Evolutionary conservation across 2,797 vertebrate species (phyloP), one percentile per base, ranked within the genome.

Genomic region (Gambusia yucatana): DNA sequence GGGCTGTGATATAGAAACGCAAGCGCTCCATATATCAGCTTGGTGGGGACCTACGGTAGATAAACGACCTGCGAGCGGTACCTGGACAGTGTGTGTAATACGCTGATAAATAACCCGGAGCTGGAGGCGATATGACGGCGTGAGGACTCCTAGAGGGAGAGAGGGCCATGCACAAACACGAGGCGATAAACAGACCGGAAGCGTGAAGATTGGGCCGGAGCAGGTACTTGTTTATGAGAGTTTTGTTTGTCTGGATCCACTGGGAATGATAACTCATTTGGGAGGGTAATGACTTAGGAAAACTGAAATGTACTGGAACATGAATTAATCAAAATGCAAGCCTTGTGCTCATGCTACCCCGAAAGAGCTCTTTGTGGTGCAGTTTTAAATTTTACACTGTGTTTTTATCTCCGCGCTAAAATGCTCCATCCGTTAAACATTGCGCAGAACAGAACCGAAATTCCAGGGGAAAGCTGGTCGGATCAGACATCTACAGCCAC

Each of bases 221-320:
- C 63, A 46, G 4, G 13, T 72, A 61, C 77, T 85, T 55, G 63
- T 87, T 84, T 82, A 43, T 71, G 39, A 78, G 75, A 74, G 69
- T 80, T 78, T 74, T 75, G 82, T 90, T 89, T 84, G 79, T 82
- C 78, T 84, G 87, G 82, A 81, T 81, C 79, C 80, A 48, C 73
- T 0, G 65, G 84, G 85, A 91, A 81, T 11, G 65, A 14, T 4
- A 46, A 47, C 86, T 84, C 78, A 75, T 92, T 91, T 86, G 84
- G 81, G 86, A 88, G 84, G 91, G 83, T 91, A 93, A 93, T 91
- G 91, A 89, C 87, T 86, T 85, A 84, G 86, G 76, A 82, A 82
- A 89, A 82, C 88, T 82, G 86, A 93, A 93, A 93, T 91, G 89
- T 91, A 89, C 85, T 76, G 88, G 91, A 92, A 93, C 91, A 84